A percentile compares a stretch with the other conserved stretches of the same genome.
These are phyloP conservation scores for Sinodicranocentrus sp. DNA, from an alignment of 2,888 invertebrate genomes.

Conservation along the genomic window DNA sequence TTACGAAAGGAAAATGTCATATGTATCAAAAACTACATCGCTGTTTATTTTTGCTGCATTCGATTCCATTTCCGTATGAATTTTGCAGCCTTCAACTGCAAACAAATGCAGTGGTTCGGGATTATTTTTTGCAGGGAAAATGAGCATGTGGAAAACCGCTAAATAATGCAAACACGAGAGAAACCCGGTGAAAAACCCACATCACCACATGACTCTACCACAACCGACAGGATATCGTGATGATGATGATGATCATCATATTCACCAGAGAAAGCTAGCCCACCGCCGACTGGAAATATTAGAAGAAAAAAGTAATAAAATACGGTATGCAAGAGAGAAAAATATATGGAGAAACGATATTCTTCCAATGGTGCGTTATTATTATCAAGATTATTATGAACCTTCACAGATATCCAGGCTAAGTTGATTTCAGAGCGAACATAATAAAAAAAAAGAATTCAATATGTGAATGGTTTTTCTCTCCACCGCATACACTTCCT, in stretches of 20 bases:
- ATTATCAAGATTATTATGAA: constrained; percentile 12
- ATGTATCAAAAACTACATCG: no score
- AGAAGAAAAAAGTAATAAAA: constrained; percentile 9
- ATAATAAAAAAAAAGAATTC: no score
- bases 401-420: no score
- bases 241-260: not conserved
- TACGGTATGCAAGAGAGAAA: not conserved
- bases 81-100: no score
- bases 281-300: not conserved
- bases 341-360: not conserved
- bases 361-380: constrained; percentile 1
- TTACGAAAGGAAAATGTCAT: no score
- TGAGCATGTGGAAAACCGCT: constrained; percentile 5
- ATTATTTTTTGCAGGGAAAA: no score
- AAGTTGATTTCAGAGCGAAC: no score
- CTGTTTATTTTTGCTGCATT: no score
- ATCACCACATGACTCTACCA: not conserved
- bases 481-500: no score
- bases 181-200: not conserved
- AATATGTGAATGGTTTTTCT: no score
- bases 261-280: not conserved
- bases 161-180: constrained; percentile 4
- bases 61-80: no score
- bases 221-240: not conserved
- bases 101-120: no score